Evolutionary conservation across 2,888 invertebrate genomes (phyloP).

Genomic region (Xestobium rufovillosum): DNA sequence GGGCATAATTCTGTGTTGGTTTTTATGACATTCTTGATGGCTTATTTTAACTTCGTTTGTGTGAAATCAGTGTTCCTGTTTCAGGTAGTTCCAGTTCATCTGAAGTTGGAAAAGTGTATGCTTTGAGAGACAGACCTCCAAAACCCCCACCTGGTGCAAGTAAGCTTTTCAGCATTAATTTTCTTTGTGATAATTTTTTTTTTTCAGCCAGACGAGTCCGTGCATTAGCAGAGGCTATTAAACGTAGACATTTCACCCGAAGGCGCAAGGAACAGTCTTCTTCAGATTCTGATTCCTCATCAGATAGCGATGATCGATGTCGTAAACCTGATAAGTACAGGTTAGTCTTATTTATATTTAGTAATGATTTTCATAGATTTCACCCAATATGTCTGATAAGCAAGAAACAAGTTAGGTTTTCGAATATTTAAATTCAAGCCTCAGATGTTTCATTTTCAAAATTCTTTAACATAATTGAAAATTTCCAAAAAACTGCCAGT

Average conservation of each 20-base stretch:
- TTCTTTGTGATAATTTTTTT: background rate
- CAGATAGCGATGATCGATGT: slow-evolving; percentile 25
- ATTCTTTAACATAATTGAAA: too few species aligned
- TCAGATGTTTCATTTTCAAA: too few species aligned
- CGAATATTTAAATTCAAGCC: too few species aligned
- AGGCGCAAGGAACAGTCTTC: slow-evolving; percentile 26
- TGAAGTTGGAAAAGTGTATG: slow-evolving; percentile 34
- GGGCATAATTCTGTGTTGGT: too few species aligned
- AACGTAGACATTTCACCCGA: slow-evolving; percentile 30
- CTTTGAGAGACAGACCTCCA: slow-evolving; percentile 35
- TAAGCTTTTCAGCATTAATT: slow-evolving; percentile 22
- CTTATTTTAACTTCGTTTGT: too few species aligned
- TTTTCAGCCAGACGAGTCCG: slow-evolving; percentile 7
- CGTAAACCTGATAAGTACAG: slow-evolving; percentile 14
- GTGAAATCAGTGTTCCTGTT: too few species aligned
- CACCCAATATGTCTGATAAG: too few species aligned
- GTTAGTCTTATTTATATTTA: slow-evolving; percentile 2
- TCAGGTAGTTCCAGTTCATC: slow-evolving; percentile 33
- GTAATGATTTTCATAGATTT: background rate
- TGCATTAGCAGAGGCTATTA: slow-evolving; percentile 15
- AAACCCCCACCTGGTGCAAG: slow-evolving; percentile 34
- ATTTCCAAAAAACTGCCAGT: too few species aligned
- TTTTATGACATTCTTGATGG: too few species aligned
- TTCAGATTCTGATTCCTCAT: slow-evolving; percentile 23
- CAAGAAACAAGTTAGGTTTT: too few species aligned